Conservation (phyloP, 35 echinoderm and acorn worm genomes). For the Apostichopus parvimensis region DNA sequence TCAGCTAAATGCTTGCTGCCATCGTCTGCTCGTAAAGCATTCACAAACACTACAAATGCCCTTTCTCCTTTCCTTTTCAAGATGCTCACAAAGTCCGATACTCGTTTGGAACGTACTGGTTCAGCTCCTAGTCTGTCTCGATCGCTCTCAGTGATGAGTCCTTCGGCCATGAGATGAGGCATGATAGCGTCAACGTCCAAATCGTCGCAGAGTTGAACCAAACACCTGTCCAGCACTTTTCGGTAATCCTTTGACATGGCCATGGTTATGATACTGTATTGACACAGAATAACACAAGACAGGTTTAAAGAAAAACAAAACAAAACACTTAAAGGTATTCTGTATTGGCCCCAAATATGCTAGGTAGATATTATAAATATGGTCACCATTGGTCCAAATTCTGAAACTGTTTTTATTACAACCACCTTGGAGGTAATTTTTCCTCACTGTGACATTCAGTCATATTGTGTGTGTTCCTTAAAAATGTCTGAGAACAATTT, state of each 20-base stretch:
- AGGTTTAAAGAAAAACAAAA: background rate
- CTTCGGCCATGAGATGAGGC: slow-evolving; percentile 6
- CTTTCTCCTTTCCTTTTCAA: background rate
- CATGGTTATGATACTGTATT: background rate
- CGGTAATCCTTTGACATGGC: slow-evolving; percentile 32
- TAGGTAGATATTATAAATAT: no score
- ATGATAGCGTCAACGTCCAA: slow-evolving; percentile 6
- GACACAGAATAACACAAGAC: background rate
- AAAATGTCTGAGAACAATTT: no score
- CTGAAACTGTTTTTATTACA: no score
- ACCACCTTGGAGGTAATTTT: no score
- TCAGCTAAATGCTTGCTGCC: slow-evolving; percentile 31
- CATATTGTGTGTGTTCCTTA: no score
- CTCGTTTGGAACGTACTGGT: background rate
- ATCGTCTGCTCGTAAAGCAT: background rate
- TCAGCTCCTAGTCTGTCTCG: slow-evolving; percentile 4
- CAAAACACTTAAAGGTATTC: no score
- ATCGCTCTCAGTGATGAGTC: slow-evolving; percentile 39
- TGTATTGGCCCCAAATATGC: no score
- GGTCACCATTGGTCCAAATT: no score
- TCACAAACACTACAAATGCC: slow-evolving; percentile 37
- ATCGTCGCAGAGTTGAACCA: slow-evolving; percentile 7
- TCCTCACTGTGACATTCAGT: no score
- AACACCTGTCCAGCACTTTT: slow-evolving; percentile 7
- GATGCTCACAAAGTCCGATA: slow-evolving; percentile 19